Evolutionary conservation across 2,113 vertebrate genomes (phyloP).

Genomic region (Pelusios castaneus): DNA sequence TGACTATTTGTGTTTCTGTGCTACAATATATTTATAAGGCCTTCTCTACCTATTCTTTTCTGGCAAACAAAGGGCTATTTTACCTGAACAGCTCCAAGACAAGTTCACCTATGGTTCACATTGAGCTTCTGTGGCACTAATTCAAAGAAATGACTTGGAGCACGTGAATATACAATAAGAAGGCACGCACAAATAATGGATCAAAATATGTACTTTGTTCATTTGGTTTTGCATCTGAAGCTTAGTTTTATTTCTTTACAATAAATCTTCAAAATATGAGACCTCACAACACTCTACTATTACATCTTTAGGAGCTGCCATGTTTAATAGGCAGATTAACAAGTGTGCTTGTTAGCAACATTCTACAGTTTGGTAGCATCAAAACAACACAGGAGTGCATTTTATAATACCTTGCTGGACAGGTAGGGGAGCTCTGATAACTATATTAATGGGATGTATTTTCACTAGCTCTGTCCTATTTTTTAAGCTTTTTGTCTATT

Average conservation of each 20-base stretch:
- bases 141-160: neutral
- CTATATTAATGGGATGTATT: constrained; percentile 34
- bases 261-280: constrained; percentile 4
- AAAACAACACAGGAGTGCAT: constrained; percentile 43
- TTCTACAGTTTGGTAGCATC: constrained; percentile 23
- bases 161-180: neutral
- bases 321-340: constrained; percentile 33
- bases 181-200: neutral
- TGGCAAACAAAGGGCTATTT: neutral
- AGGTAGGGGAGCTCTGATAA: constrained; percentile 46
- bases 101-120: constrained; percentile 20
- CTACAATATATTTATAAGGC: neutral
- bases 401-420: constrained; percentile 52
- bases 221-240: constrained; percentile 22
- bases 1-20: neutral
- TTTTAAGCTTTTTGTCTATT: constrained; percentile 49
- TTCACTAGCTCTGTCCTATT: constrained; percentile 57
- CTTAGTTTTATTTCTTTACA: constrained; percentile 35
- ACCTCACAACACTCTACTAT: neutral
- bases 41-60: neutral
- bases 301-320: constrained; percentile 28
- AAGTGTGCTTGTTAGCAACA: constrained; percentile 32
- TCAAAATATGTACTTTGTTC: constrained; percentile 7
- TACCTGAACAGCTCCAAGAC: constrained; percentile 18
- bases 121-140: neutral